phyloP scores from a whole-genome alignment of 2,113 vertebrate species.

The Callithrix jacchus region DNA sequence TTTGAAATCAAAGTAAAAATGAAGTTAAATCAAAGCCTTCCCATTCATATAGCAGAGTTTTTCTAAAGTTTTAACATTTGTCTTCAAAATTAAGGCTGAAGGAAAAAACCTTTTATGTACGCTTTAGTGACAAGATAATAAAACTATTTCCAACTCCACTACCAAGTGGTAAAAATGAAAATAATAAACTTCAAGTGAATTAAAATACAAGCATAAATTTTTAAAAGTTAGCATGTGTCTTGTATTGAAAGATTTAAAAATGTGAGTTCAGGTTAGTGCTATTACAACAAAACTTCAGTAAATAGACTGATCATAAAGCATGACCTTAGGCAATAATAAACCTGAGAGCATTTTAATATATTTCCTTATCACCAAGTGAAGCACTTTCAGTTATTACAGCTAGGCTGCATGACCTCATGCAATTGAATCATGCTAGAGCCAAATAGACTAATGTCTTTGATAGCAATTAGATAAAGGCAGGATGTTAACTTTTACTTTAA shows the following conservation, averaged over 20 bases:
- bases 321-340: slow-evolving; percentile 90
- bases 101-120: neutral
- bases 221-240: slow-evolving; percentile 20
- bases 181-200: slow-evolving; percentile 41
- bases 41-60: neutral
- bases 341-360: slow-evolving; percentile 84
- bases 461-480: slow-evolving; percentile 68
- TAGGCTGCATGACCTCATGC: slow-evolving; percentile 81
- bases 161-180: slow-evolving; percentile 49
- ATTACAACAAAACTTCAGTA: slow-evolving; percentile 70
- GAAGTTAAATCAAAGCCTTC: slow-evolving; percentile 18
- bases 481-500: slow-evolving; percentile 57
- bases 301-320: slow-evolving; percentile 79
- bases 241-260: slow-evolving; percentile 65
- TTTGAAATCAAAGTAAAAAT: slow-evolving; percentile 36
- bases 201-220: slow-evolving; percentile 68
- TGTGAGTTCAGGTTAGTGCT: slow-evolving; percentile 69
- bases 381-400: slow-evolving; percentile 86
- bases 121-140: neutral
- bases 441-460: slow-evolving; percentile 72
- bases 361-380: slow-evolving; percentile 79
- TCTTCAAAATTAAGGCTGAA: slow-evolving; percentile 10
- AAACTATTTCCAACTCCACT: slow-evolving; percentile 19
- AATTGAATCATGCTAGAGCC: slow-evolving; percentile 74
- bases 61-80: slow-evolving; percentile 32